Evolutionary conservation across 2,113 vertebrate species (phyloP).

Genomic region (Rostratula benghalensis): DNA sequence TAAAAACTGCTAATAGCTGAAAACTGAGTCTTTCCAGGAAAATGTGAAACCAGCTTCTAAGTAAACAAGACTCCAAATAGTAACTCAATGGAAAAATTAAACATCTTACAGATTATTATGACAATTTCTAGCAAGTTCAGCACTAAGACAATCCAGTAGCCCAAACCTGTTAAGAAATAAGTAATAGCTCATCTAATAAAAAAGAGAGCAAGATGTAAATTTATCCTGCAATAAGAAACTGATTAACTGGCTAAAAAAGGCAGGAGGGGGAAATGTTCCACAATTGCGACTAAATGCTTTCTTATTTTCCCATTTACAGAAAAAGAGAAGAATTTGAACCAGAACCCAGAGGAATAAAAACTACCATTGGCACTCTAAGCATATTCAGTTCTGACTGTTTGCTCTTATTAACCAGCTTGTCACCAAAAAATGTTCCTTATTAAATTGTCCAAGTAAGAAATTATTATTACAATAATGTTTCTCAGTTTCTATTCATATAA

Average conservation of each 20-base stretch:
- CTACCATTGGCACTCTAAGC: background rate
- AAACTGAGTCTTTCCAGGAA: background rate
- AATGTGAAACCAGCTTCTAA: background rate
- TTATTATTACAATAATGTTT: slow-evolving; percentile 18
- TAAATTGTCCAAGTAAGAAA: slow-evolving; percentile 48
- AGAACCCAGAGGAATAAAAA: slow-evolving; percentile 25
- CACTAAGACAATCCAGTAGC: background rate
- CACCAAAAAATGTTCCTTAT: slow-evolving; percentile 28
- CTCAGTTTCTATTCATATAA: slow-evolving; percentile 18
- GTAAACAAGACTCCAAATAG: background rate
- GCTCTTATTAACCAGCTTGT: slow-evolving; percentile 52
- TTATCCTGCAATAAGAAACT: background rate
- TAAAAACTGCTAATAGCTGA: background rate
- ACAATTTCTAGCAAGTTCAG: background rate
- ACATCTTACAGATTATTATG: background rate
- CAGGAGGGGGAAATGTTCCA: background rate
- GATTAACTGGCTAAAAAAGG: background rate
- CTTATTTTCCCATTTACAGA: background rate
- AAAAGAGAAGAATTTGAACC: slow-evolving; percentile 12
- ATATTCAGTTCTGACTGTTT: slow-evolving; percentile 36
- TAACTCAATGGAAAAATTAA: background rate
- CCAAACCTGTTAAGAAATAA: background rate
- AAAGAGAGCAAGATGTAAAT: slow-evolving; percentile 20
- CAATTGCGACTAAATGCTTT: background rate
- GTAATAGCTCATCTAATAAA: background rate